Evolutionary conservation across 2,797 vertebrate species (phyloP), one percentile per base, ranked within the genome.

Genomic region (Ataeniobius toweri): DNA sequence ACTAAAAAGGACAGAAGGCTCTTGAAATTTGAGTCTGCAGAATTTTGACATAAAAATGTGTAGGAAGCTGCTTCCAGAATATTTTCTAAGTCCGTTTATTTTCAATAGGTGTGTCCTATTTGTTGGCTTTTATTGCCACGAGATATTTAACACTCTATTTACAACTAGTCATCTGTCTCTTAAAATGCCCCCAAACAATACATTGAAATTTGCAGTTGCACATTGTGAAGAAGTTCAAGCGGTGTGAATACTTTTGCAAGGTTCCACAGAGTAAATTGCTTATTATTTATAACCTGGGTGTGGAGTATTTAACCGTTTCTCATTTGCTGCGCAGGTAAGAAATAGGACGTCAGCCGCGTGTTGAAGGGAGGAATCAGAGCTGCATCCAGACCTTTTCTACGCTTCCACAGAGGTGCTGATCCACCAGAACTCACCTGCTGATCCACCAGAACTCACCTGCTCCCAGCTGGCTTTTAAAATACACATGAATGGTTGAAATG

Each of bases 321-420:
- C 24, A 1, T 89, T 80, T 76, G 70, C 59, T 76, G 0, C 79
- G 46, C 85, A 94, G 93, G 93, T 87, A 94, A 94, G 79, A 94
- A 94, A 53, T 94, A 71, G 86, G 28, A 14, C 63, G 5, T 22
- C 67, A 72, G 69, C 76, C 59, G 53, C 41, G 14, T 2, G 73
- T 41, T 31, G 41, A 46, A 13, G 50, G 28, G 73, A 80, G 28
- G 81, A 86, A 65, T 1, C 67, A 53, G 44, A 28, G 73, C 53
- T 67, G 72, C 79, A 79, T 79, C 80, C 82, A 36, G 71, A 80
- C 31, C 26, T 81, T 75, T 5, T 58, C 80, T 71, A 75, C 13
- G 58, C 71, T 81, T 76, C 55, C 44, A 28, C 39, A 44, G 71
- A 84, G 41, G 78, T 85, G 31, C 79, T 69, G n/a, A 74, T 51